Percentiles rank a stretch among this genome's conserved stretches.
Evolutionary conservation across 2,797 vertebrate species (phyloP).

Genomic region (Alcedo atthis): DNA sequence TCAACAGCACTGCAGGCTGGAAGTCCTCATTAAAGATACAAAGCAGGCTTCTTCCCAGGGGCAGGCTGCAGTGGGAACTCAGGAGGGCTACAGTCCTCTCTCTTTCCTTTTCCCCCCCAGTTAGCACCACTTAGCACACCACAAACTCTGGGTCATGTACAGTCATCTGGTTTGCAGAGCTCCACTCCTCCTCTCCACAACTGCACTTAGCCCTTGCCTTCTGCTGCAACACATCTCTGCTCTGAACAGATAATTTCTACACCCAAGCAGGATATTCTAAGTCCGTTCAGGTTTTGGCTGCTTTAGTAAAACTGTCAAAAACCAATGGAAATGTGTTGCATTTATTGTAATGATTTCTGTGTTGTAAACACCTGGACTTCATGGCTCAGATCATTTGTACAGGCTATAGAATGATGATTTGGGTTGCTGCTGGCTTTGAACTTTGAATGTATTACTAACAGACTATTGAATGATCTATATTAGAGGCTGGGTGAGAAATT

Average conservation of each 20-base stretch:
- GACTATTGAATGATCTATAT: not conserved
- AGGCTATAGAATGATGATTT: constrained; percentile 4
- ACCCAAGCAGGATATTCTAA: not conserved
- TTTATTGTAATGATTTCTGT: constrained; percentile 6
- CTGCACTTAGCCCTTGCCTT: not conserved
- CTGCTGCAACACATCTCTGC: not conserved
- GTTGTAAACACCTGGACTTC: constrained; percentile 42
- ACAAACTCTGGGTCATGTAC: constrained; percentile 36
- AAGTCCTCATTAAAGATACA: not conserved
- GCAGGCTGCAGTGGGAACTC: not conserved
- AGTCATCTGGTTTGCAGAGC: constrained; percentile 61
- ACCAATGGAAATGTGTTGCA: not conserved
- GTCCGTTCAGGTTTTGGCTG: not conserved
- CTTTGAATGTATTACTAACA: not conserved
- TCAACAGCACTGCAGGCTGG: not conserved
- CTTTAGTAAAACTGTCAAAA: constrained; percentile 28
- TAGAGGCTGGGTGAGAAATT: not conserved
- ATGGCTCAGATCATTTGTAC: constrained; percentile 10
- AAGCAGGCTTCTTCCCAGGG: not conserved
- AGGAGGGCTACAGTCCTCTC: not conserved
- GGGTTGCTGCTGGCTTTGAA: not conserved
- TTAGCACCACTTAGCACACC: constrained; percentile 19
- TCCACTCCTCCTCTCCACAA: not conserved
- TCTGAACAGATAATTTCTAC: constrained; percentile 2
- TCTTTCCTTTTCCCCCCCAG: constrained; percentile 31